Conservation (phyloP, 2,797 vertebrate genomes). For the Ptychobarbus kaznakovi region DNA sequence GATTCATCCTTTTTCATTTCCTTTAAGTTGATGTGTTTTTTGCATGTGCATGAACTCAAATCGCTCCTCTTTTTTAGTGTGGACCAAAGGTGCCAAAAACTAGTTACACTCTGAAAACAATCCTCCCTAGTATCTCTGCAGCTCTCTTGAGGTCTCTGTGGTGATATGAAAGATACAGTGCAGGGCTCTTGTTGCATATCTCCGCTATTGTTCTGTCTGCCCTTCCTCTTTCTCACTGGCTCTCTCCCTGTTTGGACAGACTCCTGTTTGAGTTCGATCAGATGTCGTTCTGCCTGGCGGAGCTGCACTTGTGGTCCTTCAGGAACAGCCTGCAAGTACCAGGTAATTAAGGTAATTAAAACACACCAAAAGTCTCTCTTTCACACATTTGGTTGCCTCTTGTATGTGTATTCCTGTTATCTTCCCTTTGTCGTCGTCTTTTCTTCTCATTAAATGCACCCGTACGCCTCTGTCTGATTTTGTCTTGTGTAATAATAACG, state of each 20-base stretch:
- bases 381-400: conserved; percentile 43
- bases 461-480: conserved; percentile 37
- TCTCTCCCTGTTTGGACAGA: conserved; percentile 74
- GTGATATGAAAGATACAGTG: conserved; percentile 31
- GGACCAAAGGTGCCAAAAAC: conserved; percentile 30
- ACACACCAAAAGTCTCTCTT: conserved; percentile 24
- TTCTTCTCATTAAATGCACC: conserved; percentile 45
- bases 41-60: not conserved
- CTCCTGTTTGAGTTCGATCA: conserved; percentile 73
- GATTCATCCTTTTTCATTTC: conserved; percentile 24
- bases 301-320: conserved; percentile 95
- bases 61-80: not conserved
- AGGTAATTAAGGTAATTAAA: conserved; percentile 82
- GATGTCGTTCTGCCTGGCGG: conserved; percentile 96
- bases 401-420: conserved; percentile 61
- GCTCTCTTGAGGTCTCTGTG: conserved; percentile 23
- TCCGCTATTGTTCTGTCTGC: conserved; percentile 39
- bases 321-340: conserved; percentile 86
- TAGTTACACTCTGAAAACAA: conserved; percentile 23
- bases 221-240: conserved; percentile 54
- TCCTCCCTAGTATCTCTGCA: not conserved
- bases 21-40: conserved; percentile 18
- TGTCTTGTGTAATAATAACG: conserved; percentile 34
- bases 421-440: conserved; percentile 33
- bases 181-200: conserved; percentile 50